phyloP scores from a whole-genome alignment of 1,140 invertebrate species.

The Trachymyrmex cornetzi region DNA sequence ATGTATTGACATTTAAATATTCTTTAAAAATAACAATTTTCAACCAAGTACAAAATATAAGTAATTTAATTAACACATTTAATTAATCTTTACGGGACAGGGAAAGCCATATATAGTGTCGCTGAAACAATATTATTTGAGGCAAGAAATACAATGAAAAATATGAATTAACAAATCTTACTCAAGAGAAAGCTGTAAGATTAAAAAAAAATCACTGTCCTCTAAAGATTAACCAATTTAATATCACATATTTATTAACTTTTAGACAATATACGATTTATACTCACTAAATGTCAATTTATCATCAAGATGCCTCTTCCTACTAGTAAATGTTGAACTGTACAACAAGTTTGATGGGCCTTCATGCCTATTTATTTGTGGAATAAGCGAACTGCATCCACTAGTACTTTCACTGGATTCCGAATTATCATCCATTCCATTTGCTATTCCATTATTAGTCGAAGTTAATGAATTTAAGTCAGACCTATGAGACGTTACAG shows the following conservation, averaged over 20 bases:
- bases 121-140: no score
- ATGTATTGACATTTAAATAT: not conserved
- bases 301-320: slow-evolving; percentile 81
- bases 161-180: no score
- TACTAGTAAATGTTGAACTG: slow-evolving; percentile 77
- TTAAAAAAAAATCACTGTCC: no score
- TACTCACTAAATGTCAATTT: slow-evolving; percentile 82
- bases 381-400: slow-evolving; percentile 87
- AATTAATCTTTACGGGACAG: not conserved
- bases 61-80: not conserved
- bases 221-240: not conserved
- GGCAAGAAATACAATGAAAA: no score
- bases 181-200: no score
- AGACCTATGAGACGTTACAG: slow-evolving; percentile 72
- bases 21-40: not conserved
- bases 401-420: slow-evolving; percentile 87
- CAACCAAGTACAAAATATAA: not conserved
- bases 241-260: not conserved
- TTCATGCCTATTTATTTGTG: slow-evolving; percentile 85
- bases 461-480: slow-evolving; percentile 78
- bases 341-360: slow-evolving; percentile 77
- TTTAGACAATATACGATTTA: not conserved
- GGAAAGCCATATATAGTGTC: no score
- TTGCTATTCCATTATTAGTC: slow-evolving; percentile 81
- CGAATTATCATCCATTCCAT: slow-evolving; percentile 86